phyloP scores from a whole-genome alignment of 2,888 invertebrate species.

The Drosophila anceps region DNA sequence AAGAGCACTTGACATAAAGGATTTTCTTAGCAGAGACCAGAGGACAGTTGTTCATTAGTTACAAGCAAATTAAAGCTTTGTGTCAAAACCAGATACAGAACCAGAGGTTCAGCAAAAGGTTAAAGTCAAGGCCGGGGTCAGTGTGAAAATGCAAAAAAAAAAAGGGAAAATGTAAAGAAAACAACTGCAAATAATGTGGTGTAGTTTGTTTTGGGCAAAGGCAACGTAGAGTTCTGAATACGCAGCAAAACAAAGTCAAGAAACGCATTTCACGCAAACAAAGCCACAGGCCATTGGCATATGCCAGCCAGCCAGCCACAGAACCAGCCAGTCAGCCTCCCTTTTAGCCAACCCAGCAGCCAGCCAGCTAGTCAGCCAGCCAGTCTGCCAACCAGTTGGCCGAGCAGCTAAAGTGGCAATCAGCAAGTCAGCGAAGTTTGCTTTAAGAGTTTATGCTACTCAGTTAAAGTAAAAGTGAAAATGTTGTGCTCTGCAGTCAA shows the following conservation, averaged over 20 bases:
- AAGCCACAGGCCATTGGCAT: slow-evolving; percentile 77
- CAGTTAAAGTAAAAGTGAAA: neutral
- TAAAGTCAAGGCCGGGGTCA: slow-evolving; percentile 44
- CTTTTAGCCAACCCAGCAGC: neutral
- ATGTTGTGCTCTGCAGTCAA: neutral
- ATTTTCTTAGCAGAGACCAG: neutral
- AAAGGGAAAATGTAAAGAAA: slow-evolving; percentile 28
- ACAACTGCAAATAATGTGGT: slow-evolving; percentile 33
- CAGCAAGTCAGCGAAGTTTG: slow-evolving; percentile 45
- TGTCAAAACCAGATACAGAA: slow-evolving; percentile 1
- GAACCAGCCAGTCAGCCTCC: slow-evolving; percentile 2
- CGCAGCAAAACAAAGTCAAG: slow-evolving; percentile 54
- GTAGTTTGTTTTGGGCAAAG: neutral
- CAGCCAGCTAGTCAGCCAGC: neutral
- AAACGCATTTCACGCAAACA: slow-evolving; percentile 67
- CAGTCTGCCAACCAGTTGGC: slow-evolving; percentile 24
- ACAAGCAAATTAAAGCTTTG: slow-evolving; percentile 1
- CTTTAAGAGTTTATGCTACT: slow-evolving; percentile 21
- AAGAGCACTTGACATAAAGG: slow-evolving; percentile 3
- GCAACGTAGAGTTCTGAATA: neutral
- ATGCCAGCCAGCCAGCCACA: slow-evolving; percentile 27
- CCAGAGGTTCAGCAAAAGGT: slow-evolving; percentile 16
- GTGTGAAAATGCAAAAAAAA: slow-evolving; percentile 11
- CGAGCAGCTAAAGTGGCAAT: slow-evolving; percentile 39
- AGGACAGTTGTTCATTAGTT: neutral